Evolutionary conservation across 2,888 invertebrate species (phyloP).

Genomic region (Ectobius pallidus): DNA sequence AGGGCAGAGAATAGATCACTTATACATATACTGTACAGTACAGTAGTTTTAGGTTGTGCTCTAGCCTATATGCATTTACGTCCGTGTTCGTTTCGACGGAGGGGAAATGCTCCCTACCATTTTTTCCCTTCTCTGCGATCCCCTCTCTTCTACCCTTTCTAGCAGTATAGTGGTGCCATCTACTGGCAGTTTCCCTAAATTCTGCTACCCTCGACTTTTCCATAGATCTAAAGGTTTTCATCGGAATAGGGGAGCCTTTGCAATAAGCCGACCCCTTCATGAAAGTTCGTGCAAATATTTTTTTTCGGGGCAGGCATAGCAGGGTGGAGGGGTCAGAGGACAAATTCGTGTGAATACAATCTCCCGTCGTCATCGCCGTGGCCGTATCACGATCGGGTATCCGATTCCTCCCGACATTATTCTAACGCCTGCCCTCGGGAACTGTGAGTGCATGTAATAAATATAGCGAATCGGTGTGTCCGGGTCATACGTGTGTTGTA

Average conservation of each 20-base stretch:
- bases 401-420: neutral
- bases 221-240: neutral
- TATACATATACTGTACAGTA: neutral
- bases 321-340: neutral
- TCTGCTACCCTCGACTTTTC: neutral
- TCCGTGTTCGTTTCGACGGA: neutral
- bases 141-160: neutral
- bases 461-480: neutral
- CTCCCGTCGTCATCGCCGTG: neutral
- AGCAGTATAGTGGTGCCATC: constrained; percentile 1
- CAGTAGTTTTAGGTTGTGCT: no score
- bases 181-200: neutral
- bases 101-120: neutral
- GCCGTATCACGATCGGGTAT: neutral
- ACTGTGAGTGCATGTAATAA: neutral
- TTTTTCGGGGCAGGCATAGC: neutral
- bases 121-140: neutral
- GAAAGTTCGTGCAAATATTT: neutral
- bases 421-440: neutral
- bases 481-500: neutral
- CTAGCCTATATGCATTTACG: no score
- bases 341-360: neutral
- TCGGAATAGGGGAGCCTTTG: neutral
- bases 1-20: neutral
- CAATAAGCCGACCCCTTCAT: constrained; percentile 5